A percentile compares a stretch with the other conserved stretches of the same genome.
Conservation (phyloP, 2,113 vertebrate species). For the Carassius auratus region DNA sequence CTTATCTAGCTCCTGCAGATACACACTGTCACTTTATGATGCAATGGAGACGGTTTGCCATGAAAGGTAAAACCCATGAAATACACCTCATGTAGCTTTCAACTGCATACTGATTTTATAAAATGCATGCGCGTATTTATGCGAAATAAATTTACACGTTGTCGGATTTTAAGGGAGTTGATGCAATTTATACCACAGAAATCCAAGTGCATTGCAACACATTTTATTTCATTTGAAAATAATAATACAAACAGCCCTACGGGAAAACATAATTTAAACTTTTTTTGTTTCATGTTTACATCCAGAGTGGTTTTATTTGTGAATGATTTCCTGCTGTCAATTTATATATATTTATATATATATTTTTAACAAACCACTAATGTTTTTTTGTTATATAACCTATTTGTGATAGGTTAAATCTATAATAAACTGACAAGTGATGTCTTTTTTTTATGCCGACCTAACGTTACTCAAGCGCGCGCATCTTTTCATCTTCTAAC, state of each 20-base stretch:
- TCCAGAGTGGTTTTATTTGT: neutral
- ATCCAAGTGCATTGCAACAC: neutral
- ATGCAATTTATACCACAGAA: neutral
- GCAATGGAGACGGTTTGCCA: conserved; percentile 27
- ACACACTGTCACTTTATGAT: conserved; percentile 37
- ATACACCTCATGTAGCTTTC: conserved; percentile 12
- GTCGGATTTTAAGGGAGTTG: neutral
- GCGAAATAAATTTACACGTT: neutral
- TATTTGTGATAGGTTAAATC: neutral
- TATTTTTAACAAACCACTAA: neutral
- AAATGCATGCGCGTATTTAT: conserved; percentile 10
- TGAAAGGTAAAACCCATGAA: conserved; percentile 38
- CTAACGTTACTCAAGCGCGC: neutral
- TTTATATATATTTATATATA: neutral
- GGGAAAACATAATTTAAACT: neutral
- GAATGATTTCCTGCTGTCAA: neutral
- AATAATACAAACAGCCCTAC: neutral
- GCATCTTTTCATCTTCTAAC: neutral
- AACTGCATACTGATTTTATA: neutral
- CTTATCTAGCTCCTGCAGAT: conserved; percentile 46
- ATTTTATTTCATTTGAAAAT: neutral
- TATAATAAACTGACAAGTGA: neutral
- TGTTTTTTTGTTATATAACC: neutral
- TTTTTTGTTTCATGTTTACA: neutral
- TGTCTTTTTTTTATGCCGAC: neutral